phyloP scores from a whole-genome alignment of 2,113 vertebrate genomes.

The Caloenas nicobarica region DNA sequence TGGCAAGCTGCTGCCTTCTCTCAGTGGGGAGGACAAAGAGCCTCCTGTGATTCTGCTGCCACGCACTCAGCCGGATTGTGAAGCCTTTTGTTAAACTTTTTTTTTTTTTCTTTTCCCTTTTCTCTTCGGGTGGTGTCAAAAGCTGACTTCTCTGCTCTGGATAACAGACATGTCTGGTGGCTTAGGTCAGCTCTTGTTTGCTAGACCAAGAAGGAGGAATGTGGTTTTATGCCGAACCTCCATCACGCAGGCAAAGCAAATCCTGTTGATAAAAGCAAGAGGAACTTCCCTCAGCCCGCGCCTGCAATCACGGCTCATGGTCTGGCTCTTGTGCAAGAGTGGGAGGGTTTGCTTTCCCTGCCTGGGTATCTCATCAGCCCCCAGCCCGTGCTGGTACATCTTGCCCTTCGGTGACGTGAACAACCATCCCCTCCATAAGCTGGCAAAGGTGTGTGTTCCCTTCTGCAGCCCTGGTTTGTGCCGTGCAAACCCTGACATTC shows the following conservation, averaged over 20 bases:
- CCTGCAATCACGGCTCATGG: fast-evolving
- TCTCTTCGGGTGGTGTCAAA: neutral
- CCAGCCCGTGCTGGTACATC: neutral
- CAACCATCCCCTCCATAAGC: neutral
- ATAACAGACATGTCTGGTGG: neutral
- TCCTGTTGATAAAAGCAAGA: neutral
- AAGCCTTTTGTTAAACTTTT: neutral
- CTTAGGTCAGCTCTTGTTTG: neutral
- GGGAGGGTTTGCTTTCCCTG: neutral
- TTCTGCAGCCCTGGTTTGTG: neutral
- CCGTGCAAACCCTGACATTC: neutral
- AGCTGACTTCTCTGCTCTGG: neutral
- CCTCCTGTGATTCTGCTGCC: neutral
- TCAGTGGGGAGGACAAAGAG: neutral
- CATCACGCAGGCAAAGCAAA: neutral
- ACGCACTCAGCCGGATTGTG: neutral
- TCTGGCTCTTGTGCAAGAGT: neutral
- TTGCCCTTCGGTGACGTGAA: neutral
- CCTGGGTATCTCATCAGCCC: neutral
- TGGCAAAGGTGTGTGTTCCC: neutral
- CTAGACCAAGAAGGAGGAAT: neutral
- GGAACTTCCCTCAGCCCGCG: neutral
- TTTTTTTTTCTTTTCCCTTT: neutral
- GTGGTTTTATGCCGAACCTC: neutral
- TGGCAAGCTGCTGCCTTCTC: neutral